phyloP scores from a whole-genome alignment of 1,140 invertebrate genomes.

The Epicauta chinensis region DNA sequence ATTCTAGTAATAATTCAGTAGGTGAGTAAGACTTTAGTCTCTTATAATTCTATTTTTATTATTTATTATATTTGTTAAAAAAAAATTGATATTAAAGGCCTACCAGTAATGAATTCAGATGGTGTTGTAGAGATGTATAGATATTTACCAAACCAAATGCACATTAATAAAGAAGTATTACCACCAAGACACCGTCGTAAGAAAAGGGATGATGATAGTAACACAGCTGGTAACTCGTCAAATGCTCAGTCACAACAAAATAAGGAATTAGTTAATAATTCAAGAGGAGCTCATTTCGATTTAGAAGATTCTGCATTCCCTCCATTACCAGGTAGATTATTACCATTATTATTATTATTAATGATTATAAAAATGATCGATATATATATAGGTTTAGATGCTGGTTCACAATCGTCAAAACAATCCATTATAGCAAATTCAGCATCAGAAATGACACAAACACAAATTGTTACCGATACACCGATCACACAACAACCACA shows the following conservation, averaged over 20 bases:
- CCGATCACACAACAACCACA: neutral
- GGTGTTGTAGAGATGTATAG: conserved; percentile 21
- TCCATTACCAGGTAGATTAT: conserved; percentile 59
- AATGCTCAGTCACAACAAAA: conserved; percentile 6
- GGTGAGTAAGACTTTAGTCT: too few species aligned
- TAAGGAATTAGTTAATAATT: neutral
- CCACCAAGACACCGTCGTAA: conserved; percentile 41
- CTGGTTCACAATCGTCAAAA: conserved; percentile 24
- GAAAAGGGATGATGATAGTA: conserved; percentile 44
- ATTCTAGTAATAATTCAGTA: conserved; percentile 8
- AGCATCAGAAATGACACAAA: neutral
- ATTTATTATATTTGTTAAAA: neutral
- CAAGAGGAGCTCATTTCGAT: conserved; percentile 62
- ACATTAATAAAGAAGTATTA: conserved; percentile 23
- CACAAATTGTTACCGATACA: neutral
- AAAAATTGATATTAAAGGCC: neutral
- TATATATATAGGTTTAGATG: conserved; percentile 22
- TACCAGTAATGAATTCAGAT: conserved; percentile 14
- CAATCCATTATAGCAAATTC: conserved; percentile 5
- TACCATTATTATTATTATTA: conserved; percentile 1
- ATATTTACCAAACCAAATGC: conserved; percentile 9
- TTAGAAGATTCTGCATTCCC: conserved; percentile 76
- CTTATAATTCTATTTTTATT: too few species aligned
- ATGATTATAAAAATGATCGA: neutral
- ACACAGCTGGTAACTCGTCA: neutral